Evolutionary conservation across 2,888 invertebrate species (phyloP), one percentile per base, ranked within the genome.

Genomic region (Ligdia adustata): DNA sequence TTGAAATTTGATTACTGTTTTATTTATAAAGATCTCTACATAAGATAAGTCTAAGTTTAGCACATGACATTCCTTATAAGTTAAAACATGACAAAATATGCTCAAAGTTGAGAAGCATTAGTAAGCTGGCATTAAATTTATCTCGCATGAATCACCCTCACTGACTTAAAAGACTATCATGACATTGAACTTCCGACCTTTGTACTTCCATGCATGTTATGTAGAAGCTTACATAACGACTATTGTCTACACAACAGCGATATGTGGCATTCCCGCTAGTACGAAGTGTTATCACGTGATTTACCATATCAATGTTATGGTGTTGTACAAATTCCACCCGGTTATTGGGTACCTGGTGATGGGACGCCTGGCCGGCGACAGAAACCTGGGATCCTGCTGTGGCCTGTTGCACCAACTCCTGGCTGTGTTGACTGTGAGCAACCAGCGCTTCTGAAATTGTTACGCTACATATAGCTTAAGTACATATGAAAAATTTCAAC

Each of bases 261-360:
- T 55, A 64, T 65, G 69, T 66, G 60, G 68, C 87, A 88, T 86
- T 86, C 88, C 78, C 57, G 80, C 81, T 78, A 84, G 62, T 78
- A 87, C 57, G 60, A 70, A 72, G 69, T 79, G 77, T 86, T 82
- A 83, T 79, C 82, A 81, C 76, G 44, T 81, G 73, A 87, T 85
- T 89, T 90, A 90, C 90, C 90, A 90, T 88, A 85, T 90, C 89
- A 81, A 88, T 85, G 83, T 82, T 89, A 89, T 90, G 91, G 83
- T 91, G 90, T 81, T 88, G 87, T 75, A 90, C 82, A 88, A 90
- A 89, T 71, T 89, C 90, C 78, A 90, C 86, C 84, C 90, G 88
- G 58, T 81, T 88, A 83, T 79, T 90, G 86, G 90, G 84, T 87
- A 90, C 90, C 85, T 91, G 90, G 74, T 90, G 90, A 42, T 85